phyloP scores from a whole-genome alignment of 2,888 invertebrate species.

The Venustoraphidia nigricollis region DNA sequence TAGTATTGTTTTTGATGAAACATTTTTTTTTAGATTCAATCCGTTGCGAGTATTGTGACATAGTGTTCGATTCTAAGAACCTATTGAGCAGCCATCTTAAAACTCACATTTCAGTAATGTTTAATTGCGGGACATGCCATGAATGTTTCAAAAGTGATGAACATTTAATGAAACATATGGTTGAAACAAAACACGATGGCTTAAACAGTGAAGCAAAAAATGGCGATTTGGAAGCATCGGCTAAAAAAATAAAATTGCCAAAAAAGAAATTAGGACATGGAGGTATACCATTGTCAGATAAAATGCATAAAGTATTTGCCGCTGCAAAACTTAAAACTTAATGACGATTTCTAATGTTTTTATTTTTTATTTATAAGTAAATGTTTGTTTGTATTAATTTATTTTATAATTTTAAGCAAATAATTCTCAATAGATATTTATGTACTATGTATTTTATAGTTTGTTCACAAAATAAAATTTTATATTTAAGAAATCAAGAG shows the following conservation, averaged over 20 bases:
- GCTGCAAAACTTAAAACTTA: not conserved
- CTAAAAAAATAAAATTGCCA: constrained; percentile 13
- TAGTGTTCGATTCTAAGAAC: not conserved
- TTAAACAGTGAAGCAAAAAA: constrained; percentile 10
- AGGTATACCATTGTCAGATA: constrained; percentile 17
- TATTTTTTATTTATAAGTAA: no score
- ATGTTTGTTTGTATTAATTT: no score
- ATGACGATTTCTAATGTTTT: no score
- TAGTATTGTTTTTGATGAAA: not conserved
- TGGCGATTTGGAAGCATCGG: constrained; percentile 20
- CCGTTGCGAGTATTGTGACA: not conserved
- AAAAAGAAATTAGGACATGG: constrained; percentile 13
- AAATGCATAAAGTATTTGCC: constrained; percentile 16
- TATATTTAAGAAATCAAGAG: no score
- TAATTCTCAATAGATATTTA: no score
- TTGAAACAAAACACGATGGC: not conserved
- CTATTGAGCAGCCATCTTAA: not conserved
- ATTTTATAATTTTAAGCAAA: no score
- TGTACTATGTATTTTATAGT: no score
- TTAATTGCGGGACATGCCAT: not conserved
- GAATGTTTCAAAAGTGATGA: not conserved
- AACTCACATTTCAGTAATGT: not conserved
- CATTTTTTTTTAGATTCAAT: not conserved
- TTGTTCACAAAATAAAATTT: no score
- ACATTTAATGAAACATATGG: not conserved